Conservation (phyloP, 2,797 vertebrate genomes). For the Sylvilagus floridanus region DNA sequence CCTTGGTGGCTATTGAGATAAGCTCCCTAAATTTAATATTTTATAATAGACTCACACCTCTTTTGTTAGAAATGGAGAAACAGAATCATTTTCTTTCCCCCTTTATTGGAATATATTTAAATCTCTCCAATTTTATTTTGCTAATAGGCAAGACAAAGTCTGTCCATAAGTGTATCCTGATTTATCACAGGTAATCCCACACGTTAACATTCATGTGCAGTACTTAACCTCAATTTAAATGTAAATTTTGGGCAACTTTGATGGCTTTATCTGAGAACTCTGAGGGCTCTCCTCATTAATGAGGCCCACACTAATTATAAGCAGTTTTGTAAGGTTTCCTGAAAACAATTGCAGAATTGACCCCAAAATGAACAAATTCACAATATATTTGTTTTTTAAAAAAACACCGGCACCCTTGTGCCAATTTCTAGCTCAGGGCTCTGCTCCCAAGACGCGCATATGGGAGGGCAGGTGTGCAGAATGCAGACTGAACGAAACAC, state of each 20-base stretch:
- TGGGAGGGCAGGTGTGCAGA: background rate
- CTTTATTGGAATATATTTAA: conserved; percentile 80
- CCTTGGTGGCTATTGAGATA: conserved; percentile 82
- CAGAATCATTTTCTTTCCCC: conserved; percentile 76
- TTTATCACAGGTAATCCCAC: conserved; percentile 85
- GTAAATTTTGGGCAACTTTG: conserved; percentile 89
- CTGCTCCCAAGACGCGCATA: background rate
- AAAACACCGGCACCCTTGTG: conserved; percentile 80
- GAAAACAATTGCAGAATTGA: conserved; percentile 85
- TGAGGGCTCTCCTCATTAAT: conserved; percentile 88
- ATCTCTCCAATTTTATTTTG: conserved; percentile 82
- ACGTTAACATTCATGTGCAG: conserved; percentile 85
- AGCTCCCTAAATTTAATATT: conserved; percentile 85
- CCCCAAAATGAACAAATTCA: conserved; percentile 85
- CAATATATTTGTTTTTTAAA: conserved; percentile 84
- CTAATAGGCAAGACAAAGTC: conserved; percentile 82
- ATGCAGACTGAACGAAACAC: background rate
- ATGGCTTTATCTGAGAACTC: conserved; percentile 88
- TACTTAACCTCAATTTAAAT: conserved; percentile 91
- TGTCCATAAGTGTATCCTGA: conserved; percentile 83
- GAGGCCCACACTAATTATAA: conserved; percentile 88
- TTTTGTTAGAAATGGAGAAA: conserved; percentile 81
- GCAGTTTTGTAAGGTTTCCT: conserved; percentile 84
- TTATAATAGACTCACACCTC: conserved; percentile 81
- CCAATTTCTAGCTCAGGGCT: conserved; percentile 78